Evolutionary conservation across 2,888 invertebrate genomes (phyloP), one percentile per base, ranked within the genome.

Genomic region (Nemotelus nigrinus): DNA sequence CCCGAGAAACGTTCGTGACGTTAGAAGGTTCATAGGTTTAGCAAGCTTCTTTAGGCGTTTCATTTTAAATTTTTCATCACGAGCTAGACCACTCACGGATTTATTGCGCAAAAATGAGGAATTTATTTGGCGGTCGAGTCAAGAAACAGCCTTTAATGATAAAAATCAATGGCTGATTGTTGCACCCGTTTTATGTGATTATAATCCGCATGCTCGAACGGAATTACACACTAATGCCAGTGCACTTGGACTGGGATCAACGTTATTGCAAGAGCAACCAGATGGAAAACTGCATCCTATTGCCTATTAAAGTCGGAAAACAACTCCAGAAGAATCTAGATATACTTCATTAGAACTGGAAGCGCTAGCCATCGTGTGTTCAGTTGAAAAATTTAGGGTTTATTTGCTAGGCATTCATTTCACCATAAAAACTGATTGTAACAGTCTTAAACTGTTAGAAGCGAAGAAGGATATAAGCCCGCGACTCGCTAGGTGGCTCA

Each of bases 41-140:
- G 83, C 84, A 0, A 83, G 83, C 45, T 85, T 84, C 80, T 86
- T 85, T 76, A 57, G 84, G 44, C 85, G 85, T 64, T 86, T 84
- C 78, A 82, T 86, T 10, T 77, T 76, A 6, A 77, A 79, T 25
- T 85, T 84, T 78, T 76, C 84, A 3, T 74, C 77, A n/a, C 82
- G 84, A 39, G 84, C 85, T 2, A 82, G 81, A 78, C 84, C 83
- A 7, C 78, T 85, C 63, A 82, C 82, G 41, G 83, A 85, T 50
- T 50, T 77, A 25, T 25, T 81, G 1, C 79, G 57, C 44, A 75
- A 80, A 50, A 57, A 3, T 3, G 82, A 25, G 6, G 2, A 63
- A 7, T 80, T 78, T 47, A 3, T 48, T 4, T 77, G 78, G 58
- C 4, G 76, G 83, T 2, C 82, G 83, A 0, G 81, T 84, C 45